Evolutionary conservation across 1,140 invertebrate genomes (phyloP), one percentile per base, ranked within the genome.

Genomic region (Pararge aegeria): DNA sequence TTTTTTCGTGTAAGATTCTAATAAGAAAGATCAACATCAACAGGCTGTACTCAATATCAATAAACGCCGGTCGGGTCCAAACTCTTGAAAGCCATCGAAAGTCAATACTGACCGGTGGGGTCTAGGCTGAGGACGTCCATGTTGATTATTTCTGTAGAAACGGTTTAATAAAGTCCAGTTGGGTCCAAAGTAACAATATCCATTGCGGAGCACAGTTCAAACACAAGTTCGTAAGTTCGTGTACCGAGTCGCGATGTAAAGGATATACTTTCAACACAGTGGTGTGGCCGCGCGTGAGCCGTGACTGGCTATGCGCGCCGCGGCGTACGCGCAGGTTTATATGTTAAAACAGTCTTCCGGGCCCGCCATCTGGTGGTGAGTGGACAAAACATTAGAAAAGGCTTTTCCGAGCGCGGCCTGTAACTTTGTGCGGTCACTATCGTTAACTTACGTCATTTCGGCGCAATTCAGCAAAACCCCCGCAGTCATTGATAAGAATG

Each of bases 21-120:
- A 75, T 75, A 75, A 65, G 68, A 73, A 67, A 69, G 62, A 74
- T 80, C 75, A 87, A 46, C 9, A 42, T 44, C 12, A 10, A 34
- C 29, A n/a, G 29, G 1, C 1, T 30, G 30, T 34, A 3, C 10
- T 7, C 5, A 10, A 1, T 10, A 12, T 34, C 3, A 46, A 73
- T 89, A 89, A 70, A 87, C 82, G 68, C 86, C 86, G 46, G 86
- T 89, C 40, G 83, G 83, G 76, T 89, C 83, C 62, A 89, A 65
- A 65, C 73, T 78, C 61, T 68, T 70, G 55, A 60, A 53, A 55
- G 68, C 61, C 74, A 83, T 81, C 51, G 59, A 50, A 53, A 63
- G 44, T 79, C 68, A 88, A 64, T 88, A 88, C 63, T 86, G 85
- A 61, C 85, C 85, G 51, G 85, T 88, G 30, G 85, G 85, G 66